These are phyloP conservation scores for Glossophaga mutica DNA, from an alignment of 2,797 vertebrate genomes.

Conservation along the genomic window DNA sequence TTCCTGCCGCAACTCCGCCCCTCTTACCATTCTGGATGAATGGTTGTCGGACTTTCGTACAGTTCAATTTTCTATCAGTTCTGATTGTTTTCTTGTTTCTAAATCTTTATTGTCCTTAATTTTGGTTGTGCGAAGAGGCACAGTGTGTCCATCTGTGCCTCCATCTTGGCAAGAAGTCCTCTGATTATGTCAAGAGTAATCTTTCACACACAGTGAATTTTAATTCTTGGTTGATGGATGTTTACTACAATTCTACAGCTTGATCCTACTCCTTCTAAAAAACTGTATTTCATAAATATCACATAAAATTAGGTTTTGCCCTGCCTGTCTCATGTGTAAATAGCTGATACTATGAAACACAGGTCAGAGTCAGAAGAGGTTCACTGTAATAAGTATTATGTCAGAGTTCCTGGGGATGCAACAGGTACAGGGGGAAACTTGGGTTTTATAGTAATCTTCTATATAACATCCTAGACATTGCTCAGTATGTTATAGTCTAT, in stretches of 20 bases:
- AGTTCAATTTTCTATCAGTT: too few species aligned
- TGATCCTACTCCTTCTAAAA: background rate
- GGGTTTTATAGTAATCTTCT: background rate
- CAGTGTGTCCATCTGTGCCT: too few species aligned
- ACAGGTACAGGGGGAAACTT: background rate
- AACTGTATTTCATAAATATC: background rate
- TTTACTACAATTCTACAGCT: background rate
- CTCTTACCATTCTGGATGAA: too few species aligned
- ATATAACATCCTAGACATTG: background rate
- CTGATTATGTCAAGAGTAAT: background rate
- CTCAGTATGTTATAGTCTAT: background rate
- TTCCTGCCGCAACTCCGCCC: too few species aligned
- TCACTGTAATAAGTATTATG: conserved; percentile 3
- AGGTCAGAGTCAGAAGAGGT: background rate
- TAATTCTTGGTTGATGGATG: background rate
- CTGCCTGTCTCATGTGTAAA: background rate
- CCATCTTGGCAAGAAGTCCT: too few species aligned
- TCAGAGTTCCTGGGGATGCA: background rate
- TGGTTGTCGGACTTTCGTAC: too few species aligned
- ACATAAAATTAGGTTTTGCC: background rate
- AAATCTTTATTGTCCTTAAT: too few species aligned
- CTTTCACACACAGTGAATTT: background rate
- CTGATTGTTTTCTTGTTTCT: too few species aligned
- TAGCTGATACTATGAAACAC: background rate
- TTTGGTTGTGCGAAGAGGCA: too few species aligned